Evolutionary conservation across 2,113 vertebrate species (phyloP).

Genomic region (Cephalopterus ornatus): DNA sequence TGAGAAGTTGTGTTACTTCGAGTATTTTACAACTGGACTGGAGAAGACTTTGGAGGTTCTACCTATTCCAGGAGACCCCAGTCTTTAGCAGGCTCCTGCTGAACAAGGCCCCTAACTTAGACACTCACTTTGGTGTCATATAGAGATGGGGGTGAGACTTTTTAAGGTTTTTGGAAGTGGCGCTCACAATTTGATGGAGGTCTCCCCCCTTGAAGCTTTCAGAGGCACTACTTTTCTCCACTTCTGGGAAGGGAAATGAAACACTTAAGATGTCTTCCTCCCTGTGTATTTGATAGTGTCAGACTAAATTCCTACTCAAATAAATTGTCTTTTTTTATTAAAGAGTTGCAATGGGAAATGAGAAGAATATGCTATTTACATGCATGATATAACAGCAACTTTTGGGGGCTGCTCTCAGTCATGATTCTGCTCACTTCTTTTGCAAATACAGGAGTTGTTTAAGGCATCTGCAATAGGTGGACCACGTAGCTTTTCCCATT

Average conservation of each 20-base stretch:
- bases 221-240: neutral
- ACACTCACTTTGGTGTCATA: neutral
- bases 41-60: neutral
- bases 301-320: neutral
- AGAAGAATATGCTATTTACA: neutral
- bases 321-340: neutral
- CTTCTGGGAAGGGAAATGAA: neutral
- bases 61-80: neutral
- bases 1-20: fast-evolving
- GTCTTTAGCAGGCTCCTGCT: neutral
- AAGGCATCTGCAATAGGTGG: neutral
- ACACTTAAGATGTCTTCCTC: neutral
- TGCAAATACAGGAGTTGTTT: neutral
- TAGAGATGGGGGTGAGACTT: neutral
- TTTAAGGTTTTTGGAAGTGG: neutral
- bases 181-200: neutral
- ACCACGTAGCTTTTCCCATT: neutral
- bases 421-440: neutral
- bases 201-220: neutral
- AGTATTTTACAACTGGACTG: neutral
- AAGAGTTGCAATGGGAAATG: neutral
- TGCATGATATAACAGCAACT: neutral
- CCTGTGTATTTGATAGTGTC: neutral
- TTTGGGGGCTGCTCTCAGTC: neutral
- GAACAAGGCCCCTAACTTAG: neutral